These are phyloP conservation scores for Drosophila mayri DNA, from an alignment of 1,140 invertebrate genomes.

Conservation along the genomic window DNA sequence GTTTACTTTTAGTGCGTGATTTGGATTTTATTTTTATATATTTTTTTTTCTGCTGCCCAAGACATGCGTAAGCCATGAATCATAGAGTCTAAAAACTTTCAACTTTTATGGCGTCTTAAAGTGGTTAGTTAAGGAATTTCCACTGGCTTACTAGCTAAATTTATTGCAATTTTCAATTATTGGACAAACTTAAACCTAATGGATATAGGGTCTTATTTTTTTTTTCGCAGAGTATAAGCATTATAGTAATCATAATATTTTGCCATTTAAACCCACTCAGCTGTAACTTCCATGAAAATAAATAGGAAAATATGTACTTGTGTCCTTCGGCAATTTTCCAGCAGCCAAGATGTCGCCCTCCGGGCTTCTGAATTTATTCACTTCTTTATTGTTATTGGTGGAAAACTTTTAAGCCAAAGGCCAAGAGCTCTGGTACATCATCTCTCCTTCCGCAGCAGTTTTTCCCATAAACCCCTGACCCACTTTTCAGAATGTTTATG, in stretches of 20 bases:
- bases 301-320: background rate
- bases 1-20: constrained; percentile 62
- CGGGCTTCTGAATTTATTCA: constrained; percentile 2
- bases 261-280: constrained; percentile 4
- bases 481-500: constrained; percentile 47
- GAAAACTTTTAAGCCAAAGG: constrained; percentile 17
- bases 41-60: background rate
- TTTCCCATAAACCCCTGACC: constrained; percentile 50
- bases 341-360: constrained; percentile 22
- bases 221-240: background rate
- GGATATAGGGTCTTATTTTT: background rate
- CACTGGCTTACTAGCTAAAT: background rate
- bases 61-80: constrained; percentile 30
- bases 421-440: constrained; percentile 34
- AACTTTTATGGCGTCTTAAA: constrained; percentile 24
- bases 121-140: background rate
- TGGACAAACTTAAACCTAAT: background rate
- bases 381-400: constrained; percentile 20
- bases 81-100: background rate
- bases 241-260: background rate
- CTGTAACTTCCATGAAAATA: constrained; percentile 5
- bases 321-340: constrained; percentile 10
- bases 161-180: constrained; percentile 8
- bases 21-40: constrained; percentile 41
- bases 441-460: background rate